Base-by-base conservation (phyloP, 2,888 invertebrate species). In the Sarcophaga carnaria region DNA sequence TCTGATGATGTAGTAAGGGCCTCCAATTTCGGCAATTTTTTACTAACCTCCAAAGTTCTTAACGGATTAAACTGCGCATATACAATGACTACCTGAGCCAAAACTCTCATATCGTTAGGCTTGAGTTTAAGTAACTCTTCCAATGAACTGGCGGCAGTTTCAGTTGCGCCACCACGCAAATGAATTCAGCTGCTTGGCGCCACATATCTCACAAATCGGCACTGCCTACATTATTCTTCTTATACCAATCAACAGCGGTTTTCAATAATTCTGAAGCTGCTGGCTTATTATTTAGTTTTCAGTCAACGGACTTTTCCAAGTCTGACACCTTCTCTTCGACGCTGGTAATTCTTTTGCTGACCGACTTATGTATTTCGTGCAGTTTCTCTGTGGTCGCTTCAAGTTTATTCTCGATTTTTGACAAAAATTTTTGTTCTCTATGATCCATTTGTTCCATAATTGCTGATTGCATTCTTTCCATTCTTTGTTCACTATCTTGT, bases 71-170 rank as follows among this genome's bases (percentile, higher is more conserved):
- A 96, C 93, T 96, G 95, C 0, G 97, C 95, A 92, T 98, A 97
- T 1, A 98, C 98, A 88, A 98, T 96, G 8, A 99, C 97, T n/a
- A 99, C 95, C 88, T 98, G 96, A 2, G 99, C 99, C 71, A 97
- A 94, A 0, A 96, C 96, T 91, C 96, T 96, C 88, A 95, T 95
- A 94, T 98, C 98, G 64, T 95, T 94, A 0, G 98, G 97, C 89
- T 97, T 96, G 4, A 96, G 94, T 91, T 95, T 95, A 12, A 97
- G 95, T 22, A 97, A 94, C 91, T 97, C 96, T 93, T 98, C 97
- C 88, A 98, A 94, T 91, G 98, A 96, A 79, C 96, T 95, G 11
- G 97, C 97, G 0, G 97, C 98, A 2, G 96, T 96, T 88, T 95
- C 95, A 0, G 96, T 95, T 88, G 96, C 95, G 0, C 97, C 97